Conservation (phyloP, 2,797 vertebrate genomes). For the Lacerta agilis region DNA sequence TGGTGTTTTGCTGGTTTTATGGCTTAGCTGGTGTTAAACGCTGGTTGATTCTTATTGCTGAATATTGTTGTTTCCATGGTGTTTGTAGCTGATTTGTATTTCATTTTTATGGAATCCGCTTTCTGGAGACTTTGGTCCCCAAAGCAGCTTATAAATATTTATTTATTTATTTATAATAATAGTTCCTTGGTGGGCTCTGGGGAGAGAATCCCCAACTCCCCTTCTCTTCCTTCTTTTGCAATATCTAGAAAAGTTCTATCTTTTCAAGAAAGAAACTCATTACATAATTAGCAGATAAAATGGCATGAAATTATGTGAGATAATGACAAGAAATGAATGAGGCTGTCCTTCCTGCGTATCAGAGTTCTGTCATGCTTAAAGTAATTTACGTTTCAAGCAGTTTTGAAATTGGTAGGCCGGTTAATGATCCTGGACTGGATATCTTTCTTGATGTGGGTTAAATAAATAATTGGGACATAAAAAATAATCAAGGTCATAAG, state of each 20-base stretch:
- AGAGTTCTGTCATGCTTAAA: slow-evolving; percentile 34
- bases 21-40: too few relatives aligned
- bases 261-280: slow-evolving; percentile 30
- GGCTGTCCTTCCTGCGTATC: slow-evolving; percentile 18
- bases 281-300: slow-evolving; percentile 51
- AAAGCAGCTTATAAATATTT: too few relatives aligned
- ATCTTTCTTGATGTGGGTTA: slow-evolving; percentile 41
- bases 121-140: too few relatives aligned
- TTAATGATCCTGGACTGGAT: slow-evolving; percentile 49
- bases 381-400: slow-evolving; percentile 50
- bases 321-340: slow-evolving; percentile 51
- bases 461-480: slow-evolving; percentile 60
- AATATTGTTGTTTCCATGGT: too few relatives aligned
- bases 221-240: neutral
- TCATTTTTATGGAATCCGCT: too few relatives aligned
- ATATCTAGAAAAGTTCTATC: slow-evolving; percentile 35
- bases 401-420: slow-evolving; percentile 49
- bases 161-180: neutral
- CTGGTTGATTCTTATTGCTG: too few relatives aligned
- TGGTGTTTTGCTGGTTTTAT: too few relatives aligned
- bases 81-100: too few relatives aligned
- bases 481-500: slow-evolving; percentile 56
- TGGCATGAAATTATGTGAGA: slow-evolving; percentile 51
- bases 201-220: neutral
- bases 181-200: neutral